Percentiles rank a stretch among this genome's conserved stretches.
phyloP scores from a whole-genome alignment of 2,113 vertebrate species.

The Charina bottae region DNA sequence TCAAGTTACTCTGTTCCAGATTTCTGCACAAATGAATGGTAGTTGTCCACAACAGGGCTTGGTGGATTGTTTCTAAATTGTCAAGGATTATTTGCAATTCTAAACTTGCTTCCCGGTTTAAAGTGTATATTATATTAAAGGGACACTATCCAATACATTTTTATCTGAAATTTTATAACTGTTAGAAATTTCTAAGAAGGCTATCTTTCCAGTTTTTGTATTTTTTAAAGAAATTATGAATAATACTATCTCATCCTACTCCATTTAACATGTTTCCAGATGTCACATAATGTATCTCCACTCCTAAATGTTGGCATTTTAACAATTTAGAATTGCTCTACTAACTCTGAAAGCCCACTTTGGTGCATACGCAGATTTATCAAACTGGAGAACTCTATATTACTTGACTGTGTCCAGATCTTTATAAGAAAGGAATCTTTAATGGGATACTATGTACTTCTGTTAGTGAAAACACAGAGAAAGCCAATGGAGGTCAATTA shows the following conservation, averaged over 20 bases:
- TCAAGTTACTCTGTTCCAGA: background rate
- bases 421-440: background rate
- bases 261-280: constrained; percentile 48
- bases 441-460: constrained; percentile 9
- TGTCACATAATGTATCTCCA: constrained; percentile 31
- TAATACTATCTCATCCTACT: constrained; percentile 27
- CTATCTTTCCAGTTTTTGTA: constrained; percentile 38
- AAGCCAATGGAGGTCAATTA: constrained; percentile 21
- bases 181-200: constrained; percentile 32
- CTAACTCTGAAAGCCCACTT: constrained; percentile 36
- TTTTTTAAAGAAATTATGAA: constrained; percentile 1
- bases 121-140: constrained; percentile 56
- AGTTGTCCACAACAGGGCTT: background rate
- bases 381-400: constrained; percentile 35
- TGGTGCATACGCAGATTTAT: constrained; percentile 35
- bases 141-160: constrained; percentile 41
- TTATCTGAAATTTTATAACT: constrained; percentile 50
- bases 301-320: constrained; percentile 20
- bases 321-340: constrained; percentile 14
- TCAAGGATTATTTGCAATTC: constrained; percentile 41
- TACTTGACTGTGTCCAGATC: constrained; percentile 36
- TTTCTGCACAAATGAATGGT: background rate
- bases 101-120: constrained; percentile 41
- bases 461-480: constrained; percentile 26
- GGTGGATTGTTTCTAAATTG: constrained; percentile 29